Conservation (phyloP, 2,888 invertebrate genomes). For the Dicycla oo region DNA sequence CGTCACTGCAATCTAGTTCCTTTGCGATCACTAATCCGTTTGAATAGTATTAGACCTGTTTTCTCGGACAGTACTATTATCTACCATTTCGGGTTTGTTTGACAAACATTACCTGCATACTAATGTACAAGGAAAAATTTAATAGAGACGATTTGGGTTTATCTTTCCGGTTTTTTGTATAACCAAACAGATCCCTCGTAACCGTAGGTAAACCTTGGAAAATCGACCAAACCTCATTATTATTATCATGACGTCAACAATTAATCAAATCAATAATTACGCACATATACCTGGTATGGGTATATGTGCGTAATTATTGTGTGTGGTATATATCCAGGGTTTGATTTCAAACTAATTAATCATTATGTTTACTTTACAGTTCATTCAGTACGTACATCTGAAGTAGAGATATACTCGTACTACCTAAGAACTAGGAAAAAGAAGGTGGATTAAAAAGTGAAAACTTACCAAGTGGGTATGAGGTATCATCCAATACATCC, state of each 20-base stretch:
- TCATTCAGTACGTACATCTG: conserved; percentile 21
- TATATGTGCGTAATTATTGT: no score
- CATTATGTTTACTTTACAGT: conserved; percentile 8
- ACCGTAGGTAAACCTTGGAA: neutral
- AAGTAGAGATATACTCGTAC: neutral
- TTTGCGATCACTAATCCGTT: conserved; percentile 10
- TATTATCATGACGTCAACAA: neutral
- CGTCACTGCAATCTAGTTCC: no score
- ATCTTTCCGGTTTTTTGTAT: neutral
- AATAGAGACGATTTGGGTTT: neutral
- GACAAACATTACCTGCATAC: neutral
- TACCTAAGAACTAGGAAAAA: conserved; percentile 23
- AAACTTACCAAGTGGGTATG: conserved; percentile 63
- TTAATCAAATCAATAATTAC: neutral
- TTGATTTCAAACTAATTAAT: neutral
- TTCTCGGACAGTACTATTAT: neutral
- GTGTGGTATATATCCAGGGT: no score
- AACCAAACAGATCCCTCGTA: neutral
- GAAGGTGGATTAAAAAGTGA: neutral
- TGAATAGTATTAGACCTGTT: neutral
- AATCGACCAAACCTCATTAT: neutral
- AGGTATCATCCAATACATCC: conserved; percentile 33
- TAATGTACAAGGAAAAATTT: conserved; percentile 15
- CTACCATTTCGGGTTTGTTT: neutral
- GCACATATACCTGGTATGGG: neutral